Conservation (phyloP, 2,888 invertebrate genomes). For the Stenolophus ochropezus region DNA sequence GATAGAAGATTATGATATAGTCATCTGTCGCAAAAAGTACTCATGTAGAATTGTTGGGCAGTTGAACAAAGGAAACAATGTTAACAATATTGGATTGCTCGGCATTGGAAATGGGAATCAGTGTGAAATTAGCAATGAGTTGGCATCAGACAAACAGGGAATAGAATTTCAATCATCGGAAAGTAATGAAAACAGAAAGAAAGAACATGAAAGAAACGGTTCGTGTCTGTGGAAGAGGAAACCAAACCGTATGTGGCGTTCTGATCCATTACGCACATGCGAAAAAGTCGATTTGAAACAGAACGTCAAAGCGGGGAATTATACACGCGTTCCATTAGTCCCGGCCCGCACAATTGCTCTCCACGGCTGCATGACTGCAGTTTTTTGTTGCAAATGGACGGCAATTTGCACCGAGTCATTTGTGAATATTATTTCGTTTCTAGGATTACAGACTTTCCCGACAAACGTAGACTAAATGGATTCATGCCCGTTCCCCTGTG, state of each 20-base stretch:
- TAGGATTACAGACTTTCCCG: conserved; percentile 49
- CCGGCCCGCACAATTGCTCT: conserved; percentile 22
- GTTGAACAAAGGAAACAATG: too few relatives aligned
- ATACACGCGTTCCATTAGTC: conserved; percentile 46
- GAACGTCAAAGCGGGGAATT: conserved; percentile 48
- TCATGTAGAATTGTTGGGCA: too few relatives aligned
- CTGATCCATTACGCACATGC: conserved; percentile 49
- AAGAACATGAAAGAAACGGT: conserved; percentile 16
- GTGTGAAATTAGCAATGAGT: neutral
- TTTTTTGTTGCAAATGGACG: conserved; percentile 53
- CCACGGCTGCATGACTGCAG: neutral
- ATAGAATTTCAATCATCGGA: neutral
- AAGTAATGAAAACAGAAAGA: conserved; percentile 34
- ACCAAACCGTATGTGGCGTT: conserved; percentile 20
- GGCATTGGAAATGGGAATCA: neutral
- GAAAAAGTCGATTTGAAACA: conserved; percentile 45
- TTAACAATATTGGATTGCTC: too few relatives aligned
- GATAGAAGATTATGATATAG: too few relatives aligned
- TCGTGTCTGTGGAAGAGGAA: neutral
- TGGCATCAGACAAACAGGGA: neutral
- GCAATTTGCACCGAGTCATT: conserved; percentile 56
- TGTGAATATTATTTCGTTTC: conserved; percentile 56
- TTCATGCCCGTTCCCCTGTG: neutral
- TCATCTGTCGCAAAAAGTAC: too few relatives aligned
- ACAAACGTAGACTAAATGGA: conserved; percentile 29